Evolutionary conservation across 2,888 invertebrate genomes (phyloP), one percentile per base, ranked within the genome.

Genomic region (Caenorhabditis sulstoni): DNA sequence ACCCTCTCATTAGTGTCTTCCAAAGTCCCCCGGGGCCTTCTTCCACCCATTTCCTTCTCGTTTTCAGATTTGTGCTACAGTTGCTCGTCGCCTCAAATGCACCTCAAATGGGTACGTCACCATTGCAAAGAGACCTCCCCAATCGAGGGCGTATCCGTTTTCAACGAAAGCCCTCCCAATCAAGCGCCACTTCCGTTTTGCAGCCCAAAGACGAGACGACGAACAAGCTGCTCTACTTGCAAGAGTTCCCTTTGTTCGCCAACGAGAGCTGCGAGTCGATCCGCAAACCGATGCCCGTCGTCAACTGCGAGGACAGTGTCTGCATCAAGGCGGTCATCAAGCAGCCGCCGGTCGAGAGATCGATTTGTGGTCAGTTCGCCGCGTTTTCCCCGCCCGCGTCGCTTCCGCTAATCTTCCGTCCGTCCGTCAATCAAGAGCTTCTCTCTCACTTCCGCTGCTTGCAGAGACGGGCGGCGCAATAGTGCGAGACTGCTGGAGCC

Each of bases 401-500:
- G 53, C 59, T 8, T 45, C 35, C n/a, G 22, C 45, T 45, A 41
- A 45, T 47, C 58, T 50, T 16, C 22, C 39, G 20, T 9, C 67
- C 49, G 23, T 58, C 67, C 50, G 35, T 68, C 68, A 68, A 68
- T 59, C 68, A 59, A 49, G 53, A 20, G 9, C 8, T 16, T 5
- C 18, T n/a, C n/a, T n/a, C n/a, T n/a, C n/a, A n/a, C n/a, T n/a
- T n/a, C n/a, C n/a, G n/a, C n/a, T n/a, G n/a, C 4, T 29, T 85
- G 64, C 80, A 87, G 88, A 84, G 20, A 81, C 85, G 62, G 82
- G 85, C n/a, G 86, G 85, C 16, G 85, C 87, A 11, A 83, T 88
- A 14, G 86, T 88, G 9, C 68, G 88, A 9, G 88, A 87, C 77
- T 88, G 88, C 59, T 88, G 88, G 88, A 86, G 85, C 59, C 81